Conservation (phyloP, 2,113 vertebrate genomes). For the Syrmaticus mikado region DNA sequence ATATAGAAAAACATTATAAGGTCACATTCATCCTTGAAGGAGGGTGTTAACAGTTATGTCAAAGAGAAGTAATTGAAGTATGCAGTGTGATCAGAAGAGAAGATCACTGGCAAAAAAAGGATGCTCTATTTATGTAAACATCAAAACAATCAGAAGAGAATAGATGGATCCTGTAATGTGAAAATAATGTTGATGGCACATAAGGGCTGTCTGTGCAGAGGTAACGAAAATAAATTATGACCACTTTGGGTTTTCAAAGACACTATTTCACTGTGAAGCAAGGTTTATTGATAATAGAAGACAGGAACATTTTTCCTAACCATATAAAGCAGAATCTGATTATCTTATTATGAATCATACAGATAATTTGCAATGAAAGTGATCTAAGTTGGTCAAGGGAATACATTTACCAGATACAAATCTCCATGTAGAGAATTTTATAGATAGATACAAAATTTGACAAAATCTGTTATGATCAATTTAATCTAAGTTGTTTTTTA, state of each 20-base stretch:
- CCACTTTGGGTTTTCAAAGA: background rate
- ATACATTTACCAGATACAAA: background rate
- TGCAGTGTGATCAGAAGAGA: background rate
- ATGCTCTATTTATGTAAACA: background rate
- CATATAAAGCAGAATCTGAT: background rate
- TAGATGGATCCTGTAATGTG: background rate
- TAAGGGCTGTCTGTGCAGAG: background rate
- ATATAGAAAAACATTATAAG: background rate
- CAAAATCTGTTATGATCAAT: background rate
- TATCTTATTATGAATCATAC: background rate
- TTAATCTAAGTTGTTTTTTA: background rate
- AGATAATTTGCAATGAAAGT: background rate
- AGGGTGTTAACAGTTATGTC: background rate
- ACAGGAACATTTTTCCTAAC: background rate
- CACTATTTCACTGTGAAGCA: background rate
- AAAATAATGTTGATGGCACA: background rate
- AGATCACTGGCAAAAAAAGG: background rate
- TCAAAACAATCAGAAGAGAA: background rate
- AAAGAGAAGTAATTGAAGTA: background rate
- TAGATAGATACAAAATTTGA: background rate
- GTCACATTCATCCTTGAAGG: background rate
- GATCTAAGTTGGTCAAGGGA: background rate
- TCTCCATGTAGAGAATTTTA: background rate
- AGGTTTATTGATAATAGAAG: background rate
- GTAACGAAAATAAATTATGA: background rate